phyloP scores from a whole-genome alignment of 2,888 invertebrate genomes.

The Dryococelus australis region DNA sequence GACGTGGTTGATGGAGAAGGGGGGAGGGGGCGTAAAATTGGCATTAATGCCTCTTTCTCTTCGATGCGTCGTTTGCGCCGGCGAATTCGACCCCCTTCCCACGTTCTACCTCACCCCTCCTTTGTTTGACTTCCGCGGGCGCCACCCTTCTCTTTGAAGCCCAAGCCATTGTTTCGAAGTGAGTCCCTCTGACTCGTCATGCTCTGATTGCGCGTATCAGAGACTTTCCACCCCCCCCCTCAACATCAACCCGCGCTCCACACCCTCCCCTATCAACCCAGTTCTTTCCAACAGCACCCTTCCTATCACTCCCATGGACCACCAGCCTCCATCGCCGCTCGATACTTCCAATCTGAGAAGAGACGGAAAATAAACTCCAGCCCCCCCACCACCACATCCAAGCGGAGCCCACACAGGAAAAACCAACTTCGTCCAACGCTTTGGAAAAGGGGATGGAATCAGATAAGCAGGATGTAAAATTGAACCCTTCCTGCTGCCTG shows the following conservation, averaged over 20 bases:
- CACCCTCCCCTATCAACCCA: neutral
- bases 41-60: neutral
- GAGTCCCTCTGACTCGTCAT: slow-evolving; percentile 11
- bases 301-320: neutral
- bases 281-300: neutral
- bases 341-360: slow-evolving; percentile 3
- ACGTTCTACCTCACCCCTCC: neutral
- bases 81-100: neutral
- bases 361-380: neutral
- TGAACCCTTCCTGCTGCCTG: neutral
- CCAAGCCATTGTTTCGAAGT: neutral
- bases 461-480: neutral
- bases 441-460: neutral
- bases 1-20: too few species aligned
- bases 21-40: neutral
- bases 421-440: neutral
- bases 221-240: neutral
- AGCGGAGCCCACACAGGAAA: neutral
- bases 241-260: too few species aligned
- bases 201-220: slow-evolving; percentile 16
- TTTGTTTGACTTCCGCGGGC: neutral
- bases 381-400: neutral
- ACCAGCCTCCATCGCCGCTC: neutral
- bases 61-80: neutral
- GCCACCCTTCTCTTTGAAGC: neutral